A percentile compares a stretch with the other conserved stretches of the same genome.
Evolutionary conservation across 2,113 vertebrate genomes (phyloP).

Genomic region (Toxostoma redivivum): DNA sequence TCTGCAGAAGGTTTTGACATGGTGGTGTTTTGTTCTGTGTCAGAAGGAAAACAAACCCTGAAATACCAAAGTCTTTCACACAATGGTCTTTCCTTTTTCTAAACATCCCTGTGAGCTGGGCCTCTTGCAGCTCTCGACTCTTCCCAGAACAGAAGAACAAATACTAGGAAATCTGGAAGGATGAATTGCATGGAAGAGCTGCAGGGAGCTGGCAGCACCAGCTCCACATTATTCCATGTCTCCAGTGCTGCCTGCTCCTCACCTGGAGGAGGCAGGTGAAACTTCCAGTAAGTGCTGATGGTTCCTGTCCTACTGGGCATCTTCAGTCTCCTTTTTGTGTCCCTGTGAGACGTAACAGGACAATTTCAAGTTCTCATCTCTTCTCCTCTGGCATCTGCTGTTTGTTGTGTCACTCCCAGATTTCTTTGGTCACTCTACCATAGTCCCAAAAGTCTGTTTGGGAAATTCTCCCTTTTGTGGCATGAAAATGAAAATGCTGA

Average conservation of each 20-base stretch:
- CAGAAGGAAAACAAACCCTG: conserved; percentile 45
- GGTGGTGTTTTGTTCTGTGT: conserved; percentile 15
- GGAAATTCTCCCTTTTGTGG: not conserved
- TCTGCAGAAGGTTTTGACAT: not conserved
- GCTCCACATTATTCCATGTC: not conserved
- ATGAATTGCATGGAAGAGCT: not conserved
- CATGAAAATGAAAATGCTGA: not conserved
- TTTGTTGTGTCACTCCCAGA: not conserved
- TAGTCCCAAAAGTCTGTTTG: not conserved
- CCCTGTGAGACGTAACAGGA: accelerated
- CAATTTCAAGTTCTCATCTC: not conserved
- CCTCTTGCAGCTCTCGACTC: conserved; percentile 33
- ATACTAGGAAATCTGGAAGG: conserved; percentile 32
- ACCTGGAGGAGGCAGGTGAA: not conserved
- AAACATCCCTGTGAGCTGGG: conserved; percentile 29
- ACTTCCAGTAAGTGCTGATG: not conserved
- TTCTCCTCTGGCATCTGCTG: not conserved
- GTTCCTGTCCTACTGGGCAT: not conserved
- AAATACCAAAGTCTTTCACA: conserved; percentile 41
- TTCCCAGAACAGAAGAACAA: conserved; percentile 44
- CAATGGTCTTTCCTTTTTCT: conserved; percentile 47
- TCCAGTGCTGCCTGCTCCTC: not conserved
- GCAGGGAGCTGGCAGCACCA: not conserved
- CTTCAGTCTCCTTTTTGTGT: not conserved
- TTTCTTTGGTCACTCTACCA: not conserved